Conservation (phyloP, 2,888 invertebrate genomes). For the Synergus japonicus region DNA sequence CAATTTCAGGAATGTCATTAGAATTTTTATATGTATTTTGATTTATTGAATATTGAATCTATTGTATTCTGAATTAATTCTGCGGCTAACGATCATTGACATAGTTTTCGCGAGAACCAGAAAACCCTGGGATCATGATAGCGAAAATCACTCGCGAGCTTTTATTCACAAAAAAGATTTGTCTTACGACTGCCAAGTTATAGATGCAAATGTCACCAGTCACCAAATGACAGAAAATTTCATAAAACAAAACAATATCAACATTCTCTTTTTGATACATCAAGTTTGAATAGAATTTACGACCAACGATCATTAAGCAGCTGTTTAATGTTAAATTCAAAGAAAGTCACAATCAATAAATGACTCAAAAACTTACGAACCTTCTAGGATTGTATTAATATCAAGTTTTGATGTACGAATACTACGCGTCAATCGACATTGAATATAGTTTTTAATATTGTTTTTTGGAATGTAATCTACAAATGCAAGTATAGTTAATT, state of each 20-base stretch:
- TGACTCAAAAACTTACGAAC: not conserved
- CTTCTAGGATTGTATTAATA: not conserved
- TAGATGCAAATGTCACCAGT: not conserved
- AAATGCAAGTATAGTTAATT: too few species aligned
- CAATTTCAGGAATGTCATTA: not conserved
- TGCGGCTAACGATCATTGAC: conserved; percentile 62
- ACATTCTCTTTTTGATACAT: not conserved
- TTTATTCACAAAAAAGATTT: conserved; percentile 36
- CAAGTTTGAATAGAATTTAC: too few species aligned
- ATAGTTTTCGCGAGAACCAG: conserved; percentile 51
- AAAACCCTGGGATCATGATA: conserved; percentile 63
- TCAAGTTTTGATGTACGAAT: not conserved
- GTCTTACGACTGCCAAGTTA: not conserved
- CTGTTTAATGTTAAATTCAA: not conserved
- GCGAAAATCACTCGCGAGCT: conserved; percentile 48
- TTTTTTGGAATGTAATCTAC: too few species aligned
- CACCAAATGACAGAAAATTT: not conserved
- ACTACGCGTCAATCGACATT: not conserved
- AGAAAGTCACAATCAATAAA: not conserved
- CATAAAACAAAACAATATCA: conserved; percentile 18
- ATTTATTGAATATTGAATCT: not conserved
- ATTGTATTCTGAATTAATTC: conserved; percentile 43
- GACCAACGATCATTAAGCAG: too few species aligned
- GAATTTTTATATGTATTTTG: not conserved
- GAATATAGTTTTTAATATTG: not conserved